These are phyloP conservation scores for Sipha maydis DNA, from an alignment of 2,888 invertebrate genomes.

Conservation along the genomic window DNA sequence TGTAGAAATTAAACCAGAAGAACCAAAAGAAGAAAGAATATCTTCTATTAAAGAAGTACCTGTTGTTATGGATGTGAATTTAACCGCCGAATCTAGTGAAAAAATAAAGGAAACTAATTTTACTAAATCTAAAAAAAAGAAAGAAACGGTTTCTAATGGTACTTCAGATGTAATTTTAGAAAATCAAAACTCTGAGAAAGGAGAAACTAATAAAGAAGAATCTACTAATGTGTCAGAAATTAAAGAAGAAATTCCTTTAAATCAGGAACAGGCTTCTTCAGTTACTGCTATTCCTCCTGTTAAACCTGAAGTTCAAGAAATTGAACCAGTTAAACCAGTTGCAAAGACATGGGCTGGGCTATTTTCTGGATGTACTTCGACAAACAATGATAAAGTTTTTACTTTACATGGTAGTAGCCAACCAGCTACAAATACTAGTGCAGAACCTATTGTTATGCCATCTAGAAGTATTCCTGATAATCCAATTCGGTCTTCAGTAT, in stretches of 20 bases:
- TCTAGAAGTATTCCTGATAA: slow-evolving; percentile 49
- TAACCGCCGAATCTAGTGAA: slow-evolving; percentile 47
- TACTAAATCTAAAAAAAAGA: slow-evolving; percentile 63
- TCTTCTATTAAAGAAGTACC: slow-evolving; percentile 14
- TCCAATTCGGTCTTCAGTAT: slow-evolving; percentile 25
- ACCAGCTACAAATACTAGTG: slow-evolving; percentile 5
- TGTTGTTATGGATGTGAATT: slow-evolving; percentile 32
- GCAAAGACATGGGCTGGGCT: slow-evolving; percentile 59
- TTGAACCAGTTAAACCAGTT: slow-evolving; percentile 39
- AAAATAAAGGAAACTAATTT: slow-evolving; percentile 61
- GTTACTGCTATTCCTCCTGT: slow-evolving; percentile 10
- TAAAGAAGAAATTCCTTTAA: not conserved
- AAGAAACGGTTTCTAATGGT: slow-evolving; percentile 15
- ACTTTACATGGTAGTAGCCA: slow-evolving; percentile 58
- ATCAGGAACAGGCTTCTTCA: slow-evolving; percentile 6
- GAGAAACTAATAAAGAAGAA: not conserved
- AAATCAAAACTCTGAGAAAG: not conserved
- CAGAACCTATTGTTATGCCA: slow-evolving; percentile 48
- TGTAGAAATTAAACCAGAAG: slow-evolving; percentile 8
- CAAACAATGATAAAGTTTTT: slow-evolving; percentile 53
- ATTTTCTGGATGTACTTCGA: slow-evolving; percentile 49
- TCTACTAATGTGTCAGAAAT: not conserved
- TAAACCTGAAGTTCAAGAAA: slow-evolving; percentile 41
- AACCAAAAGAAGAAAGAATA: slow-evolving; percentile 3
- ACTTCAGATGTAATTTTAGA: slow-evolving; percentile 29